Base-by-base conservation (phyloP, 64 coral and sea anemone species). In the Montipora efflorescens region DNA sequence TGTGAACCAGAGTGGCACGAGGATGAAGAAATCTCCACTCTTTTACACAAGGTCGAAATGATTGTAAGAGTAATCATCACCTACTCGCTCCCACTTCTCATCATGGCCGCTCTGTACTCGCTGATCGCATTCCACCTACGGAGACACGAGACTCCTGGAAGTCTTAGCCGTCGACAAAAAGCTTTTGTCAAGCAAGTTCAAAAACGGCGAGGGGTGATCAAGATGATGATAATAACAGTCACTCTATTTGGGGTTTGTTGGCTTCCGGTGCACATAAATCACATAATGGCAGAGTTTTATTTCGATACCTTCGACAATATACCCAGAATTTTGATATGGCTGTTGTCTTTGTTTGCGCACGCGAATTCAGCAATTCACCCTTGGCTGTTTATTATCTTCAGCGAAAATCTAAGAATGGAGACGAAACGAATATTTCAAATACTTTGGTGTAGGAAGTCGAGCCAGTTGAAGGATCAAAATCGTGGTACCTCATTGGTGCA, bases 361-460 rank as follows among this genome's bases (percentile, higher is more conserved):
- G 94, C 90, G 0, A 95, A 95, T 23, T 84, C 81, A 23, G 94
- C 94, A 15, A 95, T 95, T 22, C 90, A 92, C 8, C 90, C 94
- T 68, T 95, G 94, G 47, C 75, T 95, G 44, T 95, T 91, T 64
- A 50, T 95, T 52, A 78, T 74, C 47, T 95, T 95, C 53, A 92
- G 90, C 22, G 88, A 95, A 57, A 95, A 86, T 51, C 14, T 86
- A 16, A 12, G 82, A 18, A 46, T 19, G 15, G 82, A 86, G 47
- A 15, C 66, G 14, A 86, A 50, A 70, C 36, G 36, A 49, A 86
- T 86, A 47, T 72, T 71, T 86, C 15, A 47, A 19, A 11, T 21
- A 12, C 4, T 72, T 14, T 49, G 47, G 13, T 14, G 3, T 8
- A 50, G 8, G 15, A 71, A 70, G 66, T 9, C 8, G 48, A 74